Base-by-base conservation (phyloP, 2,797 vertebrate genomes). In the Poeciliopsis paucimaculata region DNA sequence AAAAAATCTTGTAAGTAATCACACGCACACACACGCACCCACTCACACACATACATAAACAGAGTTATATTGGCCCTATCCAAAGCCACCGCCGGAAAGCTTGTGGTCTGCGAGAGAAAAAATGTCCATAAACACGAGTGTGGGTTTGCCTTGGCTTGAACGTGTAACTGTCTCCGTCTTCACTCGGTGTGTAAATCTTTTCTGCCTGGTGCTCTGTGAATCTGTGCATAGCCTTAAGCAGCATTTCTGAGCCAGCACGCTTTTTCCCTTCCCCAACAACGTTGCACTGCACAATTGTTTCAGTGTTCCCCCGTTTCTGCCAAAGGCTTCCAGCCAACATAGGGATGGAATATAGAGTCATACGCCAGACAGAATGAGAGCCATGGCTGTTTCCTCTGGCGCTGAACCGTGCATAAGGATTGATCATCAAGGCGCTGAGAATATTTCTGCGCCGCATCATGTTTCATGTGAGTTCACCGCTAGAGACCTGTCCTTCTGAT, bases 121-220 rank as follows among this genome's bases (percentile, higher is more conserved):
- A 93, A 89, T 86, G 86, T 91, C 90, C 92, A 93, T 92, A 94
- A 94, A 93, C 91, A 91, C 77, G 64, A 87, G 88, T 80, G 91
- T 91, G 94, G 91, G 87, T 93, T 93, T 93, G 90, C 84, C 85
- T 94, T 90, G 90, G 93, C 92, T 82, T 34, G 60, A 88, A 77
- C 82, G 74, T 77, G 83, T 83, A 79, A 82, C 82, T 47, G 87
- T 90, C 87, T 91, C 87, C 77, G 81, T 90, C 85, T 83, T 86
- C 82, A n/a, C 79, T 83, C 86, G 84, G 90, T 86, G 86, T 89
- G 86, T 90, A 92, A 92, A 95, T 93, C 84, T 87, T 88, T 89
- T 91, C 73, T 85, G 89, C 88, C 84, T 91, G 76, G 76, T 85
- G 90, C 83, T 88, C 87, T 87, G 73, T 88, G 87, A 89, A 88